A percentile compares a stretch with the other conserved stretches of the same genome.
These are phyloP conservation scores for Gephyroberyx darwinii DNA, from an alignment of 2,797 vertebrate genomes.

Conservation along the genomic window DNA sequence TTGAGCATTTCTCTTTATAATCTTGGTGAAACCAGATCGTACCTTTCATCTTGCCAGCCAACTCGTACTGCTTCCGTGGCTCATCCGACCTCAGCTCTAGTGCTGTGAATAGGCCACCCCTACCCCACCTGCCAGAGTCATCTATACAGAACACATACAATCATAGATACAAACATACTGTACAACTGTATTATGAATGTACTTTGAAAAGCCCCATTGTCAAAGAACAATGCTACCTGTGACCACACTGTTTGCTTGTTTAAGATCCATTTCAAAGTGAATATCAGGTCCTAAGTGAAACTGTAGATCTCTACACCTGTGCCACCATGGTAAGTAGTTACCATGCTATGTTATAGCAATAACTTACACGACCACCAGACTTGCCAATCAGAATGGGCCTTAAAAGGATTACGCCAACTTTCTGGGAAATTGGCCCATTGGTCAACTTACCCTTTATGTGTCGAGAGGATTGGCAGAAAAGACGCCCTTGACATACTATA, in stretches of 20 bases:
- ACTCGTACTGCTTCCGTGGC: slow-evolving; percentile 87
- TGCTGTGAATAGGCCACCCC: slow-evolving; percentile 92
- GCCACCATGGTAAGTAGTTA: neutral
- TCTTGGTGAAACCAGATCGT: neutral
- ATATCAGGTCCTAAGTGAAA: neutral
- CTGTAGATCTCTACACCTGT: neutral
- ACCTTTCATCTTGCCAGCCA: slow-evolving; percentile 95
- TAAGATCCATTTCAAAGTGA: neutral
- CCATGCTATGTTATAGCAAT: neutral
- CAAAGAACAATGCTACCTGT: neutral
- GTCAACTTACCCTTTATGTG: too few species aligned
- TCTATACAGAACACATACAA: slow-evolving; percentile 75
- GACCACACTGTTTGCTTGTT: neutral
- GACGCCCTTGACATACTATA: too few species aligned
- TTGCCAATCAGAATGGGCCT: neutral
- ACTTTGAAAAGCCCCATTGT: neutral
- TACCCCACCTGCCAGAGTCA: slow-evolving; percentile 91
- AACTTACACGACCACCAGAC: too few species aligned
- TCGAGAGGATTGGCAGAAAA: too few species aligned
- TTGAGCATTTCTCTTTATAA: neutral
- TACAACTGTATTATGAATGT: neutral
- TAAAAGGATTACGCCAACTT: neutral
- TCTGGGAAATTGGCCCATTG: too few species aligned
- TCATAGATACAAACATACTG: neutral
- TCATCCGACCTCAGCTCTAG: slow-evolving; percentile 88